Evolutionary conservation across 2,797 vertebrate genomes (phyloP).

Genomic region (Lepidocolaptes lacrymiger): DNA sequence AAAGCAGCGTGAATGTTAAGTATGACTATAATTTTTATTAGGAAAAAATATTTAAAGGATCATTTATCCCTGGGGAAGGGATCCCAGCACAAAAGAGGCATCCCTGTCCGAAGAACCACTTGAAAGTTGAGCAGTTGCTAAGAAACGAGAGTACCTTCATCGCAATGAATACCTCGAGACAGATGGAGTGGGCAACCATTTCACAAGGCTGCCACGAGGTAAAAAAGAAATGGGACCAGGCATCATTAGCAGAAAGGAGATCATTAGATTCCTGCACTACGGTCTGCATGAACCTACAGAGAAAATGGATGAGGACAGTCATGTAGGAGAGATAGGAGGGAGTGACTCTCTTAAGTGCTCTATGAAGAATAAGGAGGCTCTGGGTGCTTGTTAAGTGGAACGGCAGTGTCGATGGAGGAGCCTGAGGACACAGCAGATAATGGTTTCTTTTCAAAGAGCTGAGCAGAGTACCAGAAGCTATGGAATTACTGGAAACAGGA

Average conservation of each 20-base stretch:
- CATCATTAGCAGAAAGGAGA: conserved; percentile 54
- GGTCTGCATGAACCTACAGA: conserved; percentile 1
- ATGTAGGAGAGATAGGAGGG: conserved; percentile 25
- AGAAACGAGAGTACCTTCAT: conserved; percentile 29
- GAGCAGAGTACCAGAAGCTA: conserved; percentile 35
- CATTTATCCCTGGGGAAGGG: background rate
- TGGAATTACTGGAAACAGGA: conserved; percentile 53
- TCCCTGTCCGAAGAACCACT: background rate
- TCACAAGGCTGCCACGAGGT: conserved; percentile 8
- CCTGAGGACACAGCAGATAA: conserved; percentile 52
- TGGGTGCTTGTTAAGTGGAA: conserved; percentile 68
- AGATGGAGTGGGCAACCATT: conserved; percentile 19
- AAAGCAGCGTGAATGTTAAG: conserved; percentile 5
- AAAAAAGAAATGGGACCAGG: conserved; percentile 20
- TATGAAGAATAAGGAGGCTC: conserved; percentile 63
- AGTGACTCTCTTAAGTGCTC: conserved; percentile 34
- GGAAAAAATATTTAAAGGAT: conserved; percentile 14
- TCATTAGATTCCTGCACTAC: conserved; percentile 39
- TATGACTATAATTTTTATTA: background rate
- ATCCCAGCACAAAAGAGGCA: conserved; percentile 14
- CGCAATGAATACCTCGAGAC: background rate
- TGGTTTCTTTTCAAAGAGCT: conserved; percentile 63
- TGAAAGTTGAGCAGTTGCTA: conserved; percentile 45
- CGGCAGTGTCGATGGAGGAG: background rate
- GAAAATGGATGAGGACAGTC: conserved; percentile 38